Base-by-base conservation (phyloP, 2,113 vertebrate genomes). In the Varanus salvator region DNA sequence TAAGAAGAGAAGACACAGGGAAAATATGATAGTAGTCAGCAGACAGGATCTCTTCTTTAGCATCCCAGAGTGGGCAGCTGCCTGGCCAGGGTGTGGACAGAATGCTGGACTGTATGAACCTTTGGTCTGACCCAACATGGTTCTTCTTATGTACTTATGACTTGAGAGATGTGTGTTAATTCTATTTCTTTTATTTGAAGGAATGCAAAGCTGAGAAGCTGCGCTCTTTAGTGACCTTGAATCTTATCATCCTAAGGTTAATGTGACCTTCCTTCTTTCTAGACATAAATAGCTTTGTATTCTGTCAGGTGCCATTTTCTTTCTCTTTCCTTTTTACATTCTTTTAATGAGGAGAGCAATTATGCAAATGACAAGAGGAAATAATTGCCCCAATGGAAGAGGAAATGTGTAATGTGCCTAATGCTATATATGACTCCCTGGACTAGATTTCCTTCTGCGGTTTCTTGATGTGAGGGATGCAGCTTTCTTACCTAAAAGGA, bases 351-450 rank as follows among this genome's bases (percentile, higher is more conserved):
- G 85, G 83, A 90, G 90, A 95, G 83, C 87, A 91, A 92, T 96
- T 95, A 97, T 95, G 96, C 93, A 96, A 96, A 96, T 96, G 80
- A 90, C 66, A 95, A 78, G 66, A 90, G 90, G 92, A 95, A 95
- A 92, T 91, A 94, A 93, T 90, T 0, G 0, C 54, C 92, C 90
- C 93, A 93, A 85, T 92, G 87, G 92, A 87, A 92, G 94, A 93
- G 86, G 78, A 94, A 95, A 95, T 93, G 85, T 72, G 84, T 85
- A 82, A 87, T 76, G 80, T 90, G 38, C n/a, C 44, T 60, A 66
- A 50, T 19, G 8, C 15, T 66, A 17, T 66, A 44, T 31, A 1
- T 76, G 85, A 86, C 38, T 44, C 71, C n/a, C 71, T 86, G 23
- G 23, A 75, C 50, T 74, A 21, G 50, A 9, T 17, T 14, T 21